A percentile compares a stretch with the other conserved stretches of the same genome.
Conservation (phyloP, 2,888 invertebrate genomes). For the Drosophila neonasuta region DNA sequence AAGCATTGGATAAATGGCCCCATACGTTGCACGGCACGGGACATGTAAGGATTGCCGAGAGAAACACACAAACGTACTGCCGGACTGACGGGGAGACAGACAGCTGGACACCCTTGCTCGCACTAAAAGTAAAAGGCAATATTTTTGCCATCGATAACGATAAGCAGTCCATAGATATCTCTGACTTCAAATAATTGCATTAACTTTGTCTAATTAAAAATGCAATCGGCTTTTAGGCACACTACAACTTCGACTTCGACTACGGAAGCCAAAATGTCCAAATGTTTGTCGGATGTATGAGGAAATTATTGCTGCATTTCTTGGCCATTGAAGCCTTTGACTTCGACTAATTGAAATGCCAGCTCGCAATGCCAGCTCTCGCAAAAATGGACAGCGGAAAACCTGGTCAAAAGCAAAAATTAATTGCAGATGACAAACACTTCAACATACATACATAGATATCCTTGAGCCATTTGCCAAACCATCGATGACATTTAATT, state of each 20-base stretch:
- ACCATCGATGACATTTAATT: constrained; percentile 69
- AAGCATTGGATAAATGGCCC: constrained; percentile 34
- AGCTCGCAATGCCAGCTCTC: constrained; percentile 7
- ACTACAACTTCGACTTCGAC: no score
- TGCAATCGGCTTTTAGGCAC: constrained; percentile 70
- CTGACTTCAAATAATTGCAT: constrained; percentile 56
- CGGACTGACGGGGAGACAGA: background rate
- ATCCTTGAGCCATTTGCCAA: constrained; percentile 49
- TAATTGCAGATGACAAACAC: constrained; percentile 75
- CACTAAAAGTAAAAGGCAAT: constrained; percentile 44
- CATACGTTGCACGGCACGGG: constrained; percentile 10
- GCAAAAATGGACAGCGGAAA: constrained; percentile 58
- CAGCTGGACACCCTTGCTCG: background rate
- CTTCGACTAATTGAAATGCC: constrained; percentile 67
- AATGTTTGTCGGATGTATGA: constrained; percentile 39
- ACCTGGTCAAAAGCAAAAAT: constrained; percentile 68
- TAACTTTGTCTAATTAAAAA: constrained; percentile 66
- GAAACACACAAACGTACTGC: background rate
- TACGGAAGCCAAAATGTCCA: constrained; percentile 6
- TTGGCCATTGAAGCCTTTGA: constrained; percentile 49
- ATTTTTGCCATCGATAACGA: constrained; percentile 44
- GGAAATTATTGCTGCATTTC: constrained; percentile 62
- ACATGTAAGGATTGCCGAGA: constrained; percentile 34
- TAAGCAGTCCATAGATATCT: constrained; percentile 36
- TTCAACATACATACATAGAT: constrained; percentile 37